Evolutionary conservation across 2,888 invertebrate genomes (phyloP), one percentile per base, ranked within the genome.

Genomic region (Ophion slaviceki): DNA sequence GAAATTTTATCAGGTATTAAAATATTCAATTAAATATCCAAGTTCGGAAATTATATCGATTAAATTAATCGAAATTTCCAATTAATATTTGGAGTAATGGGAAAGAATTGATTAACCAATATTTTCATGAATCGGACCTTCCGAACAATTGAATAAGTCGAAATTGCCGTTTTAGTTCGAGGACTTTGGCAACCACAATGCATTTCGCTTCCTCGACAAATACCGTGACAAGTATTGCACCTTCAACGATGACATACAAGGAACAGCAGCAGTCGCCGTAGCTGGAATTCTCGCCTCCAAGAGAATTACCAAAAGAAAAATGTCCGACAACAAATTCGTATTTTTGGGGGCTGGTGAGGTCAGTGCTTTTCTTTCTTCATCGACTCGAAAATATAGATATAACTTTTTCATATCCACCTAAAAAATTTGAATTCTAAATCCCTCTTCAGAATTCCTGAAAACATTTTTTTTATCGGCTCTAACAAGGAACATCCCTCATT

Each of bases 221-320:
- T 99, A 99, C 94, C 96, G 98, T 85, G 95, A 97, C 91, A 96
- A 96, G 88, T 99, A 98, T 94, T 99, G 99, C 94, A 99, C 99
- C 32, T 99, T 99, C 94, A 99, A 99, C 94, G 99, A 99, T 92
- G 99, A 99, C 92, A 99, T 99, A 92, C 99, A 99, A 94, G 99
- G 99, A 89, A 99, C 99, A 0, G 99, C 99, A 2, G 96, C 98
- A 45, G 99, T 99, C 0, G 99, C 98, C 10, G 98, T 99, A 2
- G 99, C 98, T 7, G 99, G 99, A 0, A 95, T 99, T 28, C 95
- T 98, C 91, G 97, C 98, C 0, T 96, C 97, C 57, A 95, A 95
- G 78, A 95, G 97, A 87, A 95, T 98, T 82, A 98, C 98, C 0
- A 96, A 97, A 90, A 97, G 96, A 91, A 97, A 96, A 90, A 96